Evolutionary conservation across 2,888 invertebrate genomes (phyloP), one percentile per base, ranked within the genome.

Genomic region (Andrena praecox): DNA sequence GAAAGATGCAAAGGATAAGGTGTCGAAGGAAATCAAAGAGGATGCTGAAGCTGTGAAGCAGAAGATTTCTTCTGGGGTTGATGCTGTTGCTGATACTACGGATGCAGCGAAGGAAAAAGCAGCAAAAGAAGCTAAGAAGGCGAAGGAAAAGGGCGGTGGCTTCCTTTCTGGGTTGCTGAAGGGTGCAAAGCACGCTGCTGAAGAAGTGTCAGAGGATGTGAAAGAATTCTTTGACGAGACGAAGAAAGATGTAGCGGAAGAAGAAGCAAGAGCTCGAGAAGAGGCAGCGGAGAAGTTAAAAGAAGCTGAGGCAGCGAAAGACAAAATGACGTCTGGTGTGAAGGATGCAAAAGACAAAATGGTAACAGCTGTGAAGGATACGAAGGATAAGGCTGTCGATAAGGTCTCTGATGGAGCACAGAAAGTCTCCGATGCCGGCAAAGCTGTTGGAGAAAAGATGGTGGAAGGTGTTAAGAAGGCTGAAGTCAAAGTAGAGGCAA

Each of bases 71-170:
- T 94, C 60, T 2, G 86, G 84, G 1, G 94, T 72, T 8, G 82
- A 85, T 24, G 63, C 70, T 0, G 71, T 75, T 10, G 77, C 68
- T 3, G 82, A 91, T 94, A 94, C 85, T 0, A 88, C 91, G 0
- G 87, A 90, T 67, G 87, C 76, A 24, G 60, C 27, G 42, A 88
- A 62, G 79, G 91, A 76, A 8, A 86, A 90, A 60, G 94, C 56
- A 94, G 95, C 91, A 2, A 95, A 95, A 88, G 94, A 94, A 89
- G 95, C 95, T 94, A 95, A 95, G 50, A 94, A 95, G 4, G 89
- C 95, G 0, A 95, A 95, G 92, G 95, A 95, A 0, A 80, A 1
- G 94, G 3, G 71, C 16, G 62, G 76, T 94, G 83, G 81, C 20
- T 69, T 87, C 42, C 29, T 87, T 0, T 80, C 85, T 7, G 88